phyloP scores from a whole-genome alignment of 2,797 vertebrate species.

The Simalia tracyae region DNA sequence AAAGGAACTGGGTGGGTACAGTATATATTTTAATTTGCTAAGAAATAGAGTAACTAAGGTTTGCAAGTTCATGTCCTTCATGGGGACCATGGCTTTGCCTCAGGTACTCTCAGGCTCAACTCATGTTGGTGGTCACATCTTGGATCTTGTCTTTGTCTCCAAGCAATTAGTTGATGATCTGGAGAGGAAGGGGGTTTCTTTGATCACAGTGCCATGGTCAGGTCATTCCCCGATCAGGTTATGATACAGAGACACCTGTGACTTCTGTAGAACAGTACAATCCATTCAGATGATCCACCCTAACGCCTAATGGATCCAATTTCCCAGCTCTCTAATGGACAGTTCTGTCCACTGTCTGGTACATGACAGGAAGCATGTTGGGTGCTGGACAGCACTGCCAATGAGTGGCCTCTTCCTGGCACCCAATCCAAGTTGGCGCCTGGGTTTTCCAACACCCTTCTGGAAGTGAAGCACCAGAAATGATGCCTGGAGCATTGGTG shows the following conservation, averaged over 20 bases:
- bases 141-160: neutral
- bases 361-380: neutral
- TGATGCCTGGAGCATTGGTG: neutral
- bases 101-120: neutral
- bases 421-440: neutral
- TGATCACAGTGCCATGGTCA: neutral
- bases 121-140: neutral
- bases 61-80: neutral
- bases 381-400: neutral
- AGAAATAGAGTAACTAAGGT: neutral
- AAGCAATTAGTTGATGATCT: neutral
- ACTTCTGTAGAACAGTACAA: neutral
- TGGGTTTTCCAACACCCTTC: neutral
- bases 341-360: neutral
- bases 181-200: neutral
- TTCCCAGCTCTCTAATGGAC: neutral
- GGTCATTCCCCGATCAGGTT: neutral
- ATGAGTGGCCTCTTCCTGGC: neutral
- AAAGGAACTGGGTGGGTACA: neutral
- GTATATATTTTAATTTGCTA: neutral
- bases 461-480: neutral
- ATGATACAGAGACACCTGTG: neutral
- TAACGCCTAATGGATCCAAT: neutral
- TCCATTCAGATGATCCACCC: neutral
- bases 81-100: neutral